These are phyloP conservation scores for Puntigrus tetrazona DNA, from an alignment of 2,113 vertebrate genomes.

Conservation along the genomic window DNA sequence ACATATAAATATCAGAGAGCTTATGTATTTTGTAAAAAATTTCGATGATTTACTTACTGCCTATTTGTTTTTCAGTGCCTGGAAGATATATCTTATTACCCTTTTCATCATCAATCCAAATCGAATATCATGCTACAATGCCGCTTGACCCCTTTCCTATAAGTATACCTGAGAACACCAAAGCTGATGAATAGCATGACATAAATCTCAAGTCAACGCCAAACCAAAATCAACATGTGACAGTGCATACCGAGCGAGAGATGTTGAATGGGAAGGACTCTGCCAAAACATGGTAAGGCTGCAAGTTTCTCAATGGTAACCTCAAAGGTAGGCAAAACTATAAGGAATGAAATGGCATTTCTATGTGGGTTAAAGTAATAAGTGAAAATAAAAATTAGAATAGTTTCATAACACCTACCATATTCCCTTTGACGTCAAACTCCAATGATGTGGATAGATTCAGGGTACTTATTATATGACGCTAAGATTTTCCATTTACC, in stretches of 20 bases:
- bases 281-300: slow-evolving; percentile 65
- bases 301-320: slow-evolving; percentile 67
- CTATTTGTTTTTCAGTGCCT: slow-evolving; percentile 69
- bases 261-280: slow-evolving; percentile 66
- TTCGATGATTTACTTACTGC: slow-evolving; percentile 58
- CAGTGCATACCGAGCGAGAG: slow-evolving; percentile 64
- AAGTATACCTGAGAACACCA: slow-evolving; percentile 67
- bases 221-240: background rate
- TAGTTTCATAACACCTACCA: slow-evolving; percentile 56
- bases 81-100: slow-evolving; percentile 65
- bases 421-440: slow-evolving; percentile 76
- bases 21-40: background rate
- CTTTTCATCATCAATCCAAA: slow-evolving; percentile 70
- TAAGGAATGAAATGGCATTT: slow-evolving; percentile 10
- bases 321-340: slow-evolving; percentile 76
- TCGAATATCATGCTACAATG: slow-evolving; percentile 66
- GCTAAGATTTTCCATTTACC: slow-evolving; percentile 74
- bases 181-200: background rate
- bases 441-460: slow-evolving; percentile 66
- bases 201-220: background rate
- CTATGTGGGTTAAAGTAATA: background rate
- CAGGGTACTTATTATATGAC: slow-evolving; percentile 60
- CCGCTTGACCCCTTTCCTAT: slow-evolving; percentile 72
- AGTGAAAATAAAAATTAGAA: background rate
- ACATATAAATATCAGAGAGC: background rate